Conservation (phyloP, 2,113 vertebrate species). For the Mionectes macconnelli region DNA sequence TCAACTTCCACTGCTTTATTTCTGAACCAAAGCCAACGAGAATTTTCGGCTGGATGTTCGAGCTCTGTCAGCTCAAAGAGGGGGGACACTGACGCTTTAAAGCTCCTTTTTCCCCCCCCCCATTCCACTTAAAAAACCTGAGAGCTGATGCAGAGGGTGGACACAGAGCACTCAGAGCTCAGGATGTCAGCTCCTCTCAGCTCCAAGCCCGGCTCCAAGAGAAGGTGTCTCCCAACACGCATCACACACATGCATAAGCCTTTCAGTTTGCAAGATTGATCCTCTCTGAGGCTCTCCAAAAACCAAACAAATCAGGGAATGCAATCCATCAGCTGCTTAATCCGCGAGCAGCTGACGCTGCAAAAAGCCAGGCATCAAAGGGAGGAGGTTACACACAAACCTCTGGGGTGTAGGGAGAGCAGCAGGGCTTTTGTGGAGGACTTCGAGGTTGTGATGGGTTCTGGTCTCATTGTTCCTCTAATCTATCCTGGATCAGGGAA, state of each 20-base stretch:
- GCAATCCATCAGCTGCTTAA: background rate
- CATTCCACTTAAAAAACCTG: background rate
- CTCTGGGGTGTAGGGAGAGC: background rate
- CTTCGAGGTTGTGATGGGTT: background rate
- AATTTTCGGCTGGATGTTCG: background rate
- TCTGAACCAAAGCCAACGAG: background rate
- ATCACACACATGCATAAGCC: background rate
- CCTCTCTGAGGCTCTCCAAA: background rate
- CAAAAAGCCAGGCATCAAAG: background rate
- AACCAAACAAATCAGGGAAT: background rate
- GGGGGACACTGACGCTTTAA: accelerated
- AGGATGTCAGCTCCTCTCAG: background rate
- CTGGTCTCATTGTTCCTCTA: background rate
- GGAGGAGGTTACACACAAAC: background rate
- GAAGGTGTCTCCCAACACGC: background rate
- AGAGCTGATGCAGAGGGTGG: background rate
- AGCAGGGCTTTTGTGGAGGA: background rate
- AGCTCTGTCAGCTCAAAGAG: background rate
- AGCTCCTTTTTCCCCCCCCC: background rate
- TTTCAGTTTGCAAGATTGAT: background rate
- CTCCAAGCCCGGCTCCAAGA: background rate
- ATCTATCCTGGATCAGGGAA: background rate
- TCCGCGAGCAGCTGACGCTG: background rate
- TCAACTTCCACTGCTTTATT: background rate
- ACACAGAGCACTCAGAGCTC: background rate